Base-by-base conservation (phyloP, 2,113 vertebrate genomes). In the Prionailurus viverrinus region DNA sequence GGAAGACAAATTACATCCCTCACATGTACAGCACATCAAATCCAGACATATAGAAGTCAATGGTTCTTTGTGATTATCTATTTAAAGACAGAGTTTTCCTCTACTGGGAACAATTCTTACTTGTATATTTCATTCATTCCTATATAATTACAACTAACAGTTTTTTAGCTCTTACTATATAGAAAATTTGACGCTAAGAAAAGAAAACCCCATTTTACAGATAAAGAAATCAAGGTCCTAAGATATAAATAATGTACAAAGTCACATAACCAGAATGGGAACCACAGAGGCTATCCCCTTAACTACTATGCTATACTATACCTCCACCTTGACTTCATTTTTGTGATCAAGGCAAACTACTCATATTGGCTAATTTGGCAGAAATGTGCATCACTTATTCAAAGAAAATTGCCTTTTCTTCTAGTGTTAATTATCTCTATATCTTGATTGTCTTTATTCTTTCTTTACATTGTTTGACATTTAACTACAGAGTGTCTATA, bases 371-470 rank as follows among this genome's bases (percentile, higher is more conserved):
- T 96, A 83, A 63, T 23, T 80, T 95, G 93, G 45, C 21, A 88
- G 86, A 92, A 88, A 86, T n/a, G 23, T n/a, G 51, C 25, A 9
- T 78, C 87, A 73, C 48, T 11, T 90, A 69, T 14, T 92, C 95
- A 89, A 89, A 97, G 97, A 97, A 91, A 98, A 97, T 36, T 96
- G 82, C 41, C 95, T 94, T 98, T 95, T 96, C 82, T 61, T 61
- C 58, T 61, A 61, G 19, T 10, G 21, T 61, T 61, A 23, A 84
- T 78, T 98, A 98, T 61, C 66, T 39, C 78, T 25, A 66, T 9
- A 79, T 90, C 81, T 92, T 61, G 7, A 61, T 86, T 71, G 18
- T 48, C 88, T 63, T 90, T 83, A 93, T 53, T 51, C 33, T 55
- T 51, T 97, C 69, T 88, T 97, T 31, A 87, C 90, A 73, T 97